Evolutionary conservation across 2,888 invertebrate genomes (phyloP).

Genomic region (Microctonus aethiopoides): DNA sequence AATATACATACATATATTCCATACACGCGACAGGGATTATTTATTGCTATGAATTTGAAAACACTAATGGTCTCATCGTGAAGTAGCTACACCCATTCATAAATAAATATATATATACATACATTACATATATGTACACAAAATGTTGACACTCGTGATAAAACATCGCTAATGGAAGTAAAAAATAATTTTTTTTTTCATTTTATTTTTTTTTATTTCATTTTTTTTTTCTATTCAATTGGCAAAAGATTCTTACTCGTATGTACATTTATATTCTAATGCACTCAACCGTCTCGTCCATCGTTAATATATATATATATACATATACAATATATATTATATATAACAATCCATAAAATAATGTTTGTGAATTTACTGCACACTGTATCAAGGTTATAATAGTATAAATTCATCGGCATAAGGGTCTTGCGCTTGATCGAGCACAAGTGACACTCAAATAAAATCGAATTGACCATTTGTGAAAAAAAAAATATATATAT

Average conservation of each 20-base stretch:
- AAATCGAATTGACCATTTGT: conserved; percentile 1
- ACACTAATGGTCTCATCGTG: conserved; percentile 45
- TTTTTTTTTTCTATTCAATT: background rate
- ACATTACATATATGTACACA: no score
- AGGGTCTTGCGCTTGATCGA: conserved; percentile 1
- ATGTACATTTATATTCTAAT: background rate
- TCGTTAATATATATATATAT: background rate
- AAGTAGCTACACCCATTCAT: no score
- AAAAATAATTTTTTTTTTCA: no score
- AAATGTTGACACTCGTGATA: conserved; percentile 43
- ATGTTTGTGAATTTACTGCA: background rate
- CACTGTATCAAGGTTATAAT: background rate
- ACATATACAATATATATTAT: background rate
- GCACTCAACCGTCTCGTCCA: background rate
- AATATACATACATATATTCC: conserved; percentile 13
- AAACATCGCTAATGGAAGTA: conserved; percentile 48
- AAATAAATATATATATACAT: no score
- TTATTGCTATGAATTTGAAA: conserved; percentile 45
- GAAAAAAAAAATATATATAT: background rate
- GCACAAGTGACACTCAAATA: background rate
- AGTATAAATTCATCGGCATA: background rate
- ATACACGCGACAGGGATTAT: conserved; percentile 38
- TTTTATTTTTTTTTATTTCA: conserved; percentile 38
- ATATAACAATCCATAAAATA: background rate
- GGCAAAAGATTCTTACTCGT: background rate